Evolutionary conservation across 2,888 invertebrate genomes (phyloP).

Genomic region (Watsonalla cultraria): DNA sequence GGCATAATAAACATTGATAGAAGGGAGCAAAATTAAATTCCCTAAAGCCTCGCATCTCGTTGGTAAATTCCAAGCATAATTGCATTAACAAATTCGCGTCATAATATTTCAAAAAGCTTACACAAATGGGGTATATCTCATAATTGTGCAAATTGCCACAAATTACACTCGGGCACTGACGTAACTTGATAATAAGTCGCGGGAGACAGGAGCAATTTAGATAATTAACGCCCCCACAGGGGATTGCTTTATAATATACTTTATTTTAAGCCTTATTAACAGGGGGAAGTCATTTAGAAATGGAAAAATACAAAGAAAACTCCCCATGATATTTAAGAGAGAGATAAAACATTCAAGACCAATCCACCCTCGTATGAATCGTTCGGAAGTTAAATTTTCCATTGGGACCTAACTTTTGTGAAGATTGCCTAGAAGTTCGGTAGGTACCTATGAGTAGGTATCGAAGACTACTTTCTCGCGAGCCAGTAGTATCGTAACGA

Average conservation of each 20-base stretch:
- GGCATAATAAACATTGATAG: conserved; percentile 2
- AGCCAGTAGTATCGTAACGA: too few species aligned
- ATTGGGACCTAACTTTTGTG: too few species aligned
- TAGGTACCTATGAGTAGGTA: too few species aligned
- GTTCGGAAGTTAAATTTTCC: too few species aligned
- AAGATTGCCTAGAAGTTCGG: too few species aligned
- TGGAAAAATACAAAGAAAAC: too few species aligned
- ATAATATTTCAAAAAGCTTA: conserved; percentile 20
- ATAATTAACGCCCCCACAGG: conserved; percentile 7
- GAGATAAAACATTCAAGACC: too few species aligned
- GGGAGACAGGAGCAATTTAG: conserved; percentile 18
- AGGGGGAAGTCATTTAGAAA: background rate
- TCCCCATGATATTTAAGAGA: too few species aligned
- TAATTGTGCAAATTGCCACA: conserved; percentile 34
- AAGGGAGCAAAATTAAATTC: conserved; percentile 18
- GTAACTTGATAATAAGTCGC: conserved; percentile 37
- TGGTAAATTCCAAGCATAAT: conserved; percentile 20
- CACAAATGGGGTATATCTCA: conserved; percentile 10
- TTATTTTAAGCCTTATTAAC: background rate
- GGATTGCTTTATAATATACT: conserved; percentile 1
- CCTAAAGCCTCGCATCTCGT: conserved; percentile 5
- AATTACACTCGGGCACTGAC: conserved; percentile 19
- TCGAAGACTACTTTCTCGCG: too few species aligned
- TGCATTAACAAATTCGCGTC: conserved; percentile 25
- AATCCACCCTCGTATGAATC: too few species aligned